Evolutionary conservation across 2,888 invertebrate species (phyloP).

Genomic region (Rhagophthalmus giganteus): DNA sequence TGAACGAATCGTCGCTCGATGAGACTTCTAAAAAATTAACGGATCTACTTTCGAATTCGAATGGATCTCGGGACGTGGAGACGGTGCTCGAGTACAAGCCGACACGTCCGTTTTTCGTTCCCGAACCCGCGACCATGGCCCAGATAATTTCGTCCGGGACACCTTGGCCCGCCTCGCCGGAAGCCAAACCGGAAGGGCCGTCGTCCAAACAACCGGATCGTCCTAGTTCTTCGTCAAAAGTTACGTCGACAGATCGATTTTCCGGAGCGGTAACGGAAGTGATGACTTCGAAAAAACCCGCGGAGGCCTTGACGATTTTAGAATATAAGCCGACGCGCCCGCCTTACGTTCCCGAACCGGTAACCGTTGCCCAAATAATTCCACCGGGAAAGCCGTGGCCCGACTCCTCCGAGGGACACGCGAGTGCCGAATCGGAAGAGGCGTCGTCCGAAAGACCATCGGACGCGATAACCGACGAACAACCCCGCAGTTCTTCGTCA

Average conservation of each 20-base stretch:
- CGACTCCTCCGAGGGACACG: slow-evolving; percentile 31
- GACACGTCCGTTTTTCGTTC: slow-evolving; percentile 15
- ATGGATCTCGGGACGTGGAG: neutral
- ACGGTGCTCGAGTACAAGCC: slow-evolving; percentile 26
- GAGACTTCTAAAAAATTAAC: neutral
- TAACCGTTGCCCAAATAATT: slow-evolving; percentile 16
- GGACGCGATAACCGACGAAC: too few species aligned
- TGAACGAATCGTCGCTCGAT: slow-evolving; percentile 25
- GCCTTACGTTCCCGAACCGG: slow-evolving; percentile 13
- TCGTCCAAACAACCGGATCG: too few species aligned
- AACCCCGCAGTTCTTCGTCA: neutral
- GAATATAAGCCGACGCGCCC: slow-evolving; percentile 10
- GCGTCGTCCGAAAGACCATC: too few species aligned
- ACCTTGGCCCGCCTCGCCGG: slow-evolving; percentile 14
- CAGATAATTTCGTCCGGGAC: slow-evolving; percentile 20
- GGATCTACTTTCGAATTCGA: too few species aligned
- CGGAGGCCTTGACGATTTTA: too few species aligned
- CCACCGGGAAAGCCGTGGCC: slow-evolving; percentile 33
- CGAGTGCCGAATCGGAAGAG: too few species aligned
- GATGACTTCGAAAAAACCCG: neutral
- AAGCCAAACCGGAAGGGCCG: slow-evolving; percentile 3
- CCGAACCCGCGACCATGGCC: slow-evolving; percentile 15
- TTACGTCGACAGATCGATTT: too few species aligned
- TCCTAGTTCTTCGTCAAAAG: too few species aligned
- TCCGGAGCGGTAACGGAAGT: too few species aligned